Evolutionary conservation across 2,113 vertebrate species (phyloP), one percentile per base, ranked within the genome.

Genomic region (Pachyramphus minor): DNA sequence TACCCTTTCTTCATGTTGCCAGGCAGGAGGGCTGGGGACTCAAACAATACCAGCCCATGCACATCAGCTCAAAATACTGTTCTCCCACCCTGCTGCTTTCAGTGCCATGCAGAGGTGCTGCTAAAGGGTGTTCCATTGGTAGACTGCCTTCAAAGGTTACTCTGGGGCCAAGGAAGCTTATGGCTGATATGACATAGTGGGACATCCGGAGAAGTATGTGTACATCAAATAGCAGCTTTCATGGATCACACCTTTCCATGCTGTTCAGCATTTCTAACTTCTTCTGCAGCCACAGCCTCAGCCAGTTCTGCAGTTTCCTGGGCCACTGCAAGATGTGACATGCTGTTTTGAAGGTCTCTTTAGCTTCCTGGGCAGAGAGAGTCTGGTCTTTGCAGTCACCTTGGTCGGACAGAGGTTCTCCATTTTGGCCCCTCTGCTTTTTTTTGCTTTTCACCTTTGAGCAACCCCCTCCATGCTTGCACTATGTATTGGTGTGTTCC

Each of bases 151-250:
- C 88, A 77, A 77, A 84, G 55, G 23, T 68, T 27, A 50, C 39
- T 21, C 31, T 1, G 2, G 6, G 11, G 47, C 12, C 0, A 0
- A 20, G 4, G 42, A 92, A 75, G 50, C 14, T 71, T n/a, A 82
- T 16, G 47, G 83, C 14, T 62, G 37, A 19, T 52, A 35, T 1
- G 31, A 58, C 28, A 28, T 0, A 80, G 59, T 0, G 8, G 24
- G n/a, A 59, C 4, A 6, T 59, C 75, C 95, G 79, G 74, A 73
- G 49, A 74, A 90, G 21, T 22, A 62, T 20, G n/a, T 10, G 47
- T 19, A 62, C 71, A 74, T 49, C 60, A 82, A 94, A 47, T 0
- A 45, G 44, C 41, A 86, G 63, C 63, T 84, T 83, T 77, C 82
- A 58, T 2, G 12, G 63, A 83, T 88, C 21, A 62, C 85, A 45